A percentile compares a stretch with the other conserved stretches of the same genome.
Conservation (phyloP, 2,113 vertebrate genomes). For the Sturnus vulgaris region DNA sequence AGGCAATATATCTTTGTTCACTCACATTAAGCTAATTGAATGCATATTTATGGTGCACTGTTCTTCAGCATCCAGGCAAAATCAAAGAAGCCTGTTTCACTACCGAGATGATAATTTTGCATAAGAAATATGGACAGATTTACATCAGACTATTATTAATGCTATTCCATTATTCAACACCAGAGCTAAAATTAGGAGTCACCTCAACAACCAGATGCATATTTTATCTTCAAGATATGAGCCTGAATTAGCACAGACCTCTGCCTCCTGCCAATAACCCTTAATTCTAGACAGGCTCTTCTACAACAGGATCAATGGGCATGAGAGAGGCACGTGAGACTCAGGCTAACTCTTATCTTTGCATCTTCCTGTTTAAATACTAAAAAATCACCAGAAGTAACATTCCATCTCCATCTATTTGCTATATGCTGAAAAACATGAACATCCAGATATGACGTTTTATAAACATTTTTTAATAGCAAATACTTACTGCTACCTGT, state of each 20-base stretch:
- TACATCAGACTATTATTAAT: conserved; percentile 15
- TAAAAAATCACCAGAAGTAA: neutral
- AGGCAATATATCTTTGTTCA: neutral
- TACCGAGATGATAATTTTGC: neutral
- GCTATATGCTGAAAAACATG: neutral
- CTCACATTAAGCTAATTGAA: conserved; percentile 23
- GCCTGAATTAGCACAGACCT: neutral
- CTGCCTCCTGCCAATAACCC: neutral
- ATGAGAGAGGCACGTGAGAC: neutral
- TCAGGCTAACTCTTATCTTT: neutral
- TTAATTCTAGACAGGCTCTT: neutral
- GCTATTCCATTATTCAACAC: conserved; percentile 42
- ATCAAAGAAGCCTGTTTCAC: neutral
- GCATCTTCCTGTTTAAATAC: neutral
- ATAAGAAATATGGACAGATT: neutral
- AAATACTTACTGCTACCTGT: neutral
- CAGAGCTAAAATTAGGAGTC: conserved; percentile 27
- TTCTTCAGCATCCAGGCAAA: conserved; percentile 8
- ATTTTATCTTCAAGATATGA: conserved; percentile 13
- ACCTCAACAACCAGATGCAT: conserved; percentile 11
- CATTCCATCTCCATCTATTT: neutral
- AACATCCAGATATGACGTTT: neutral
- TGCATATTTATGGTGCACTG: conserved; percentile 26
- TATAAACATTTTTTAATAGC: neutral
- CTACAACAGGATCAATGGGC: neutral